Conservation (phyloP, 2,888 invertebrate genomes). For the Chouioia cunea region DNA sequence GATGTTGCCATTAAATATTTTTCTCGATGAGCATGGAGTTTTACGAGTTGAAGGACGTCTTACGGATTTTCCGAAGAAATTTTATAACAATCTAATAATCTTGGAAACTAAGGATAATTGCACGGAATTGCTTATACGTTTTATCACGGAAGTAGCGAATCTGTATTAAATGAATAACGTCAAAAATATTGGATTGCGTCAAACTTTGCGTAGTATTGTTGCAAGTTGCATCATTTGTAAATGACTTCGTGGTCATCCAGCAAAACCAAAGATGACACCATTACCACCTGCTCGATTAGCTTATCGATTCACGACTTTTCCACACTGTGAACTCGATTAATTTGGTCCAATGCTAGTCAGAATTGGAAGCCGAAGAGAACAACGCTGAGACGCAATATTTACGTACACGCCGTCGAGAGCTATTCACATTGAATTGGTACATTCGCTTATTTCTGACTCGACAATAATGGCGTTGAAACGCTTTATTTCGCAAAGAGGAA, state of each 20-base stretch:
- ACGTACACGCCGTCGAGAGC: slow-evolving; percentile 7
- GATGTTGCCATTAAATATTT: not conserved
- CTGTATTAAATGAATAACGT: slow-evolving; percentile 13
- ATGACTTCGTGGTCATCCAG: not conserved
- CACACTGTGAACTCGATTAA: not conserved
- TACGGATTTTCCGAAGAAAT: not conserved
- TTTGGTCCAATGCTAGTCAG: slow-evolving; percentile 1
- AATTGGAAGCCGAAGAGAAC: slow-evolving; percentile 9
- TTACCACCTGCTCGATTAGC: slow-evolving; percentile 1
- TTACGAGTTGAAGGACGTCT: slow-evolving; percentile 1
- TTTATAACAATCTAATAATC: not conserved
- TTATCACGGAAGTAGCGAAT: slow-evolving; percentile 2
- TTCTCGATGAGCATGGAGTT: not conserved
- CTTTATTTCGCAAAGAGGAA: slow-evolving; percentile 51
- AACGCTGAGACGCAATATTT: not conserved
- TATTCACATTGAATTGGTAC: slow-evolving; percentile 11
- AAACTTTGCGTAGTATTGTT: not conserved
- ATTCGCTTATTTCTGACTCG: slow-evolving; percentile 4
- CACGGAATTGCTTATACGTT: not conserved
- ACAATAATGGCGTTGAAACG: slow-evolving; percentile 15
- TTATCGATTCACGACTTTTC: not conserved
- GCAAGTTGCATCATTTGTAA: slow-evolving; percentile 7
- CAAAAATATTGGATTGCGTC: slow-evolving; percentile 7
- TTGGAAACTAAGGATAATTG: not conserved
- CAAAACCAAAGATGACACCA: slow-evolving; percentile 9